These are phyloP conservation scores for Acleris laterana DNA, from an alignment of 2,888 invertebrate species.

Conservation along the genomic window DNA sequence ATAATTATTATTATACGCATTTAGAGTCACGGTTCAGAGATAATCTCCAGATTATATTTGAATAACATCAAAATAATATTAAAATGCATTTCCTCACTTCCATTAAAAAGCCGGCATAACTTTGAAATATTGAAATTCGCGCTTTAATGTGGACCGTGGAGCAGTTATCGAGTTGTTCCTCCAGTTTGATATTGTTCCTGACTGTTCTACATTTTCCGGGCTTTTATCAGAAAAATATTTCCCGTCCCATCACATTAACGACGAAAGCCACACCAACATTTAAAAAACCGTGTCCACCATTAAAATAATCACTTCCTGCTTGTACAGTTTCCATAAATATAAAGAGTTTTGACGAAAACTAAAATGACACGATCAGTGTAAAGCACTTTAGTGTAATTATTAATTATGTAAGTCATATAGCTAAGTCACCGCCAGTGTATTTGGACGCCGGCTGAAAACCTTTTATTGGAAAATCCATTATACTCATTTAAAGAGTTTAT, in stretches of 20 bases:
- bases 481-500: too few relatives aligned
- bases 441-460: too few relatives aligned
- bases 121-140: conserved; percentile 2
- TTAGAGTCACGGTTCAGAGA: too few relatives aligned
- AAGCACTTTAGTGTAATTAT: not conserved
- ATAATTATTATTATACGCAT: too few relatives aligned
- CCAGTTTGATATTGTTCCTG: conserved; percentile 16
- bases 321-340: conserved; percentile 57
- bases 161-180: conserved; percentile 16
- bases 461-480: too few relatives aligned
- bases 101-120: not conserved
- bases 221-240: conserved; percentile 59
- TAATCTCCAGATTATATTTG: too few relatives aligned
- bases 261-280: conserved; percentile 67
- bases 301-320: conserved; percentile 77
- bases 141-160: conserved; percentile 2
- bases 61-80: too few relatives aligned
- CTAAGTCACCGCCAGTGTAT: too few relatives aligned
- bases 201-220: conserved; percentile 42
- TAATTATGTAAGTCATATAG: too few relatives aligned
- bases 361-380: conserved; percentile 1
- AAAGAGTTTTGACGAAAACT: conserved; percentile 8
- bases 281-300: conserved; percentile 72
- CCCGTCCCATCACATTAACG: conserved; percentile 72
- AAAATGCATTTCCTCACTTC: not conserved